Percentiles rank a stretch among this genome's conserved stretches.
Conservation (phyloP, 2,797 vertebrate genomes). For the Acanthornis magna region DNA sequence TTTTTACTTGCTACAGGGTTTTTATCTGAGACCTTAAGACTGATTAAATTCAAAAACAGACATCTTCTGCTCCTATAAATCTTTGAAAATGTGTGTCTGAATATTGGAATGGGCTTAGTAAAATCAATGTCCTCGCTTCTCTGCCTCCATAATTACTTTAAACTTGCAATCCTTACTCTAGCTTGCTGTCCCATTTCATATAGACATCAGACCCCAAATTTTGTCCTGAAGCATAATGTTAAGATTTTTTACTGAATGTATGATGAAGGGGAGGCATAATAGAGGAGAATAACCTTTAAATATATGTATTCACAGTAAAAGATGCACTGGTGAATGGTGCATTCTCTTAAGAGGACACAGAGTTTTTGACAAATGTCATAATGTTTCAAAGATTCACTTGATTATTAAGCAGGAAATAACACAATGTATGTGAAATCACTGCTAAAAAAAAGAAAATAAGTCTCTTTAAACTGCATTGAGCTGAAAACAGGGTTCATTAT, state of each 20-base stretch:
- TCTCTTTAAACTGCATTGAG: not conserved
- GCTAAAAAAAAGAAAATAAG: not conserved
- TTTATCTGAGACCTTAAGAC: not conserved
- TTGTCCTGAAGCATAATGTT: not conserved
- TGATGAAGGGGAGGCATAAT: not conserved
- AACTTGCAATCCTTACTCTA: not conserved
- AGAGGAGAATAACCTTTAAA: not conserved
- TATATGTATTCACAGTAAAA: not conserved
- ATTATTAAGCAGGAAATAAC: constrained; percentile 10
- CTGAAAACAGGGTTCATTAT: constrained; percentile 22
- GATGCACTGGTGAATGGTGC: not conserved
- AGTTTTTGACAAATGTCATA: constrained; percentile 7
- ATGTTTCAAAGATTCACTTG: not conserved
- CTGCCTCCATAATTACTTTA: not conserved
- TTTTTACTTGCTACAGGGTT: not conserved
- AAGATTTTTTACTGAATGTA: not conserved
- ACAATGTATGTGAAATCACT: not conserved
- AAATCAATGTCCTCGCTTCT: not conserved
- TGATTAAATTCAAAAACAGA: not conserved
- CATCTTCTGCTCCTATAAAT: not conserved
- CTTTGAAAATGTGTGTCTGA: not conserved
- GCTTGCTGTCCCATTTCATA: not conserved
- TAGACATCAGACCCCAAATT: not conserved
- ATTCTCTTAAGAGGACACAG: not conserved
- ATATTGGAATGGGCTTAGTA: not conserved